Evolutionary conservation across 1,140 invertebrate species (phyloP).

Genomic region (Drosophila equinoxialis): DNA sequence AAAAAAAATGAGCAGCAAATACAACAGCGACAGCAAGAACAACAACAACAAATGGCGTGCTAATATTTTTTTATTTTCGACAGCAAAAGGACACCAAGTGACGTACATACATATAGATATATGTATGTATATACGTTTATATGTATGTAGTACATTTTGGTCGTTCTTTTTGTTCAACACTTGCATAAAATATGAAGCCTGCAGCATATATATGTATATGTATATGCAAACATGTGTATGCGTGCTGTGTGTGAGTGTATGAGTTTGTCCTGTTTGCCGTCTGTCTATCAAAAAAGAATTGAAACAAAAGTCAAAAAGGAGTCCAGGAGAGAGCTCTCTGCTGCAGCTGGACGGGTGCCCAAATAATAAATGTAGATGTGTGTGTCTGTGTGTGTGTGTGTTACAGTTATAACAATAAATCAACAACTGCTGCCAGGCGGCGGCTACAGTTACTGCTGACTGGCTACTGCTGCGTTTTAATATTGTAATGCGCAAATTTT

Average conservation of each 20-base stretch:
- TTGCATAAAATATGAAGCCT: constrained; percentile 76
- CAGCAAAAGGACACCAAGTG: constrained; percentile 7
- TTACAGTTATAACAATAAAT: constrained; percentile 79
- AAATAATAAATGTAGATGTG: constrained; percentile 40
- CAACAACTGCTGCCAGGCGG: constrained; percentile 68
- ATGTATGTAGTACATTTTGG: background rate
- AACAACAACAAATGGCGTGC: constrained; percentile 68
- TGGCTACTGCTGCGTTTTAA: constrained; percentile 66
- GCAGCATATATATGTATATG: constrained; percentile 13
- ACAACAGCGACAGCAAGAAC: constrained; percentile 39
- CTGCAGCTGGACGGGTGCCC: constrained; percentile 35
- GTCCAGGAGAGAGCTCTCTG: constrained; percentile 23
- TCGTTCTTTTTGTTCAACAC: constrained; percentile 46
- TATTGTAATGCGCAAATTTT: constrained; percentile 76
- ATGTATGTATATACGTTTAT: background rate
- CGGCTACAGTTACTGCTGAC: constrained; percentile 52
- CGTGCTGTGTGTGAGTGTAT: constrained; percentile 39
- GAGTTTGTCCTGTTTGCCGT: constrained; percentile 67
- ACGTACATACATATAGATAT: background rate
- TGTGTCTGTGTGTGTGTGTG: constrained; percentile 34
- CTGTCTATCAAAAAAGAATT: constrained; percentile 76
- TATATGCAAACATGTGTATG: constrained; percentile 13
- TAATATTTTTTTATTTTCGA: constrained; percentile 56
- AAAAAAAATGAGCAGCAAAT: background rate
- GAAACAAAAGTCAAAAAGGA: constrained; percentile 75